Base-by-base conservation (phyloP, 2,797 vertebrate genomes). In the Petrocephalus schoutedeni region DNA sequence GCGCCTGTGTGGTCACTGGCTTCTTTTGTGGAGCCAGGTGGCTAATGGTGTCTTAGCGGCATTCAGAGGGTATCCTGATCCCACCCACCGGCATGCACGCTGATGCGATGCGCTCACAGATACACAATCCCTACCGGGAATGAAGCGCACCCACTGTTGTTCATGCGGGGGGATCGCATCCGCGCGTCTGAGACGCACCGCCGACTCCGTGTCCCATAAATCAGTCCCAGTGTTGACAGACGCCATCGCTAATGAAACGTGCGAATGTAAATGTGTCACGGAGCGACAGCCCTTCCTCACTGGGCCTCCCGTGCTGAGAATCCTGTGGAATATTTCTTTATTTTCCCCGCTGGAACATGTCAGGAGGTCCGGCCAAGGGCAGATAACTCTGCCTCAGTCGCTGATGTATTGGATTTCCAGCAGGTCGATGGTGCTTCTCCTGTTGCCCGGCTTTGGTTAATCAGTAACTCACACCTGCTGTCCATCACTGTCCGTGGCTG, bases 401-500 rank as follows among this genome's bases (percentile, higher is more conserved):
- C 93, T 94, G 93, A 94, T 93, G 96, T 95, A 96, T 96, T 96
- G 95, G 95, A 96, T 96, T 96, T 95, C 94, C 93, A 93, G 92
- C 94, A 93, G 96, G 95, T 96, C 95, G 94, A 96, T 95, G 93
- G 94, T 95, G 94, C 95, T 94, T 95, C 95, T 96, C 95, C 94
- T 93, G 94, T 96, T 95, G 95, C 95, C 93, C 94, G 93, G 93
- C 94, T 92, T 91, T 92, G 95, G 96, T 95, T 96, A 96, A 96
- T 96, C 96, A 96, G 94, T 95, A 95, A 95, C 94, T 95, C 94
- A 95, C 94, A 96, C 93, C 91, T 91, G 90, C 94, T 96, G 95
- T 96, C 95, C 95, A 95, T 96, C 95, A 95, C 94, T 95, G 95
- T 95, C 95, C 95, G 95, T 95, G 95, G 95, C 95, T 95, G 95